Evolutionary conservation across 2,113 vertebrate species (phyloP).

Genomic region (Aldabrachelys gigantea): DNA sequence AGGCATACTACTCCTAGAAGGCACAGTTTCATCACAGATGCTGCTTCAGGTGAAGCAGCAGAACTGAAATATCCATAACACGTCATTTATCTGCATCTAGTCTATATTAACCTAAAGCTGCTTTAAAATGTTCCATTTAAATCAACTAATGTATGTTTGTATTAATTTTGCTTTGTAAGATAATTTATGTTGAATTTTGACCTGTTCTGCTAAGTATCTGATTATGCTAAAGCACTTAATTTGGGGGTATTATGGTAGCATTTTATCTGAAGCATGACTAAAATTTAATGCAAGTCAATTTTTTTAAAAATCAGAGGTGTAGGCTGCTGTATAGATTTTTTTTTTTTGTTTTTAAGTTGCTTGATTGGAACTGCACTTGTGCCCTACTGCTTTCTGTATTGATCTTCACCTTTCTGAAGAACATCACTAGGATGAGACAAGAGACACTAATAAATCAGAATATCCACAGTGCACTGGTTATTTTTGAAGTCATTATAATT

Average conservation of each 20-base stretch:
- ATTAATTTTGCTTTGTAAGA: neutral
- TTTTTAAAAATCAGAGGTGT: neutral
- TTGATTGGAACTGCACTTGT: neutral
- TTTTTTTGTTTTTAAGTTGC: neutral
- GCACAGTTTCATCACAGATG: neutral
- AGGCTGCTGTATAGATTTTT: neutral
- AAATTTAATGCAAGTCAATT: neutral
- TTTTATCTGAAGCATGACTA: neutral
- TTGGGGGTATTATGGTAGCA: neutral
- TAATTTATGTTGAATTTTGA: neutral
- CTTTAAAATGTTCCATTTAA: neutral
- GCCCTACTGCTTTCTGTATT: neutral
- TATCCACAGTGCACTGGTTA: neutral
- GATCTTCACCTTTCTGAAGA: neutral
- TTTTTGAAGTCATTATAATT: neutral
- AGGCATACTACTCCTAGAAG: neutral
- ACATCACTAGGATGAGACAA: neutral
- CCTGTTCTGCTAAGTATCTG: neutral
- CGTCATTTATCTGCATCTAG: neutral
- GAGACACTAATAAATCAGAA: neutral
- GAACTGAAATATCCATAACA: neutral
- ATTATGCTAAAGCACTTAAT: neutral
- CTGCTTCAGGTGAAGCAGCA: neutral
- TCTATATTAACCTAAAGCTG: neutral
- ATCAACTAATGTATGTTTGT: accelerated